Evolutionary conservation across 2,797 vertebrate genomes (phyloP), one percentile per base, ranked within the genome.

Genomic region (Manis pentadactyla): DNA sequence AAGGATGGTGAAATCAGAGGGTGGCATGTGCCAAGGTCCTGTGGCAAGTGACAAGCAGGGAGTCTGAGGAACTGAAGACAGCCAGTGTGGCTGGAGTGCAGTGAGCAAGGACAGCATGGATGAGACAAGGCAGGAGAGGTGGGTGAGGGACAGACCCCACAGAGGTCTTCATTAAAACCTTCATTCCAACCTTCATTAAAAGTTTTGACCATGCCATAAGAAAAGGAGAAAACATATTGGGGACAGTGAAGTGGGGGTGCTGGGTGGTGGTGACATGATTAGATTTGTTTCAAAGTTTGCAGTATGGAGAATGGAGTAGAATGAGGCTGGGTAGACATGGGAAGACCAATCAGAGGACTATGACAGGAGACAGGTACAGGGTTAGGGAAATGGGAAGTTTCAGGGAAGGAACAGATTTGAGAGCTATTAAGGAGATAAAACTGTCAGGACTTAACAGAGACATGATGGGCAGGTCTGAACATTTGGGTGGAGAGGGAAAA

Each of bases 201-300:
- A 29, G 31, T 29, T 63, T 6, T 29, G n/a, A 55, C 83, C 15
- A 18, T 23, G 25, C 25, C 49, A 15, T 57, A n/a, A 73, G 59
- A 89, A 75, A 82, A 87, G 25, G 25, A 77, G 53, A 75, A 57
- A 46, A 64, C 15, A 42, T 71, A n/a, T 11, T 34, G 34, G 12
- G 14, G 53, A 3, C 14, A 10, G 19, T 18, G 12, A 49, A 0
- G 5, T 34, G 5, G 6, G 27, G 6, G 7, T 13, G 51, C 7
- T 31, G 53, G 74, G 11, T 7, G 4, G 8, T 1, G 17, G 39
- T 42, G 13, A 34, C 53, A 31, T 19, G 63, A 34, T 66, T 19
- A 29, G 68, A 86, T 73, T 42, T 88, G 11, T 85, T 73, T 73
- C 68, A 66, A 11, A 64, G 12, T 29, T 25, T 74, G 55, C 7